Evolutionary conservation across 2,888 invertebrate genomes (phyloP).

Genomic region (Pseudococcus longispinus): DNA sequence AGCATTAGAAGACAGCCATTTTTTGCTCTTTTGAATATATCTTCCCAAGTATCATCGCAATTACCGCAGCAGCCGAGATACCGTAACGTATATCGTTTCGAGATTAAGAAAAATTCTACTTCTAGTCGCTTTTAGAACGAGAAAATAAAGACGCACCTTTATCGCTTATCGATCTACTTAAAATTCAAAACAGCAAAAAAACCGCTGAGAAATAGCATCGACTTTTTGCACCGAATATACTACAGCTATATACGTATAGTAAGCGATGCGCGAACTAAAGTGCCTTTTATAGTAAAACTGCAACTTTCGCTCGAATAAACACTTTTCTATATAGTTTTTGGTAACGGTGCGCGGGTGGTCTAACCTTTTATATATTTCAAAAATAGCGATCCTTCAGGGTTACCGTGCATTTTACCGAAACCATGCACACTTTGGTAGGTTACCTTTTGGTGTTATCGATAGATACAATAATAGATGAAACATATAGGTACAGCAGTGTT

Average conservation of each 20-base stretch:
- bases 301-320: constrained; percentile 51
- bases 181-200: constrained; percentile 35
- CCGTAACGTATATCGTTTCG: not conserved
- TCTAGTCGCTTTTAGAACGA: not conserved
- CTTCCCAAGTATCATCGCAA: not conserved
- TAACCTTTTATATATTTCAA: constrained; percentile 26
- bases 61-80: not conserved
- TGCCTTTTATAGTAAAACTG: constrained; percentile 37
- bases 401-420: constrained; percentile 19
- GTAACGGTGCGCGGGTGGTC: constrained; percentile 46
- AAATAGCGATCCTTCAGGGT: constrained; percentile 25
- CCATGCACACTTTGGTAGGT: constrained; percentile 23
- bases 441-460: constrained; percentile 26
- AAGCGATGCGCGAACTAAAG: constrained; percentile 33
- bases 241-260: not conserved
- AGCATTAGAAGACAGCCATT: not conserved
- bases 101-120: not conserved
- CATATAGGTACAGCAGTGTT: constrained; percentile 31
- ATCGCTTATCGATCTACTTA: constrained; percentile 43
- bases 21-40: not conserved
- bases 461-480: constrained; percentile 35
- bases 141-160: constrained; percentile 23
- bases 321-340: constrained; percentile 27
- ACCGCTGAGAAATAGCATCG: constrained; percentile 40
- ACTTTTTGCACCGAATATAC: constrained; percentile 21